phyloP scores from a whole-genome alignment of 2,797 vertebrate genomes.

The Bufotes viridis region DNA sequence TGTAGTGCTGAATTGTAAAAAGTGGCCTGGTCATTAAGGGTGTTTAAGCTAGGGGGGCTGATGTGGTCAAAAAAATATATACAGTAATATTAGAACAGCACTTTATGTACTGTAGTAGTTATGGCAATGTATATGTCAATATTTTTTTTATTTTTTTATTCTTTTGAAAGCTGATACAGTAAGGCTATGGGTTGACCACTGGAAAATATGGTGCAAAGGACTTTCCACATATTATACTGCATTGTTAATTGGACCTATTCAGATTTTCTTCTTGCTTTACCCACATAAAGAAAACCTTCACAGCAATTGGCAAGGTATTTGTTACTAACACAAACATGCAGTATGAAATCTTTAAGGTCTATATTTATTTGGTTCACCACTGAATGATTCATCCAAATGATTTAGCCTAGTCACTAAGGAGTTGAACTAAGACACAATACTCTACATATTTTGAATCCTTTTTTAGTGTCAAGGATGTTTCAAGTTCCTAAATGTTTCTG shows the following conservation, averaged over 20 bases:
- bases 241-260: neutral
- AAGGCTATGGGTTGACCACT: neutral
- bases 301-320: neutral
- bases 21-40: no score
- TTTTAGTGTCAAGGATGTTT: neutral
- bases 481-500: neutral
- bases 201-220: neutral
- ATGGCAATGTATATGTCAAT: neutral
- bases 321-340: neutral
- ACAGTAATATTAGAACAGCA: neutral
- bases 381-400: conserved; percentile 12
- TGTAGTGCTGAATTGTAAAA: no score
- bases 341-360: neutral
- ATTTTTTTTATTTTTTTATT: neutral
- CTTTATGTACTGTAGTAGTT: neutral
- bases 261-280: neutral
- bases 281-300: conserved; percentile 10
- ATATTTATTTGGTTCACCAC: conserved; percentile 7
- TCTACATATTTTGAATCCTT: neutral
- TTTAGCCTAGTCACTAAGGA: neutral
- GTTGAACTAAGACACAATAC: neutral
- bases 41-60: no score
- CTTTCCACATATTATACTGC: neutral
- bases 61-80: neutral
- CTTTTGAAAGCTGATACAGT: neutral